Evolutionary conservation across 2,797 vertebrate genomes (phyloP), one percentile per base, ranked within the genome.

Genomic region (Neosilurus hyrtlii): DNA sequence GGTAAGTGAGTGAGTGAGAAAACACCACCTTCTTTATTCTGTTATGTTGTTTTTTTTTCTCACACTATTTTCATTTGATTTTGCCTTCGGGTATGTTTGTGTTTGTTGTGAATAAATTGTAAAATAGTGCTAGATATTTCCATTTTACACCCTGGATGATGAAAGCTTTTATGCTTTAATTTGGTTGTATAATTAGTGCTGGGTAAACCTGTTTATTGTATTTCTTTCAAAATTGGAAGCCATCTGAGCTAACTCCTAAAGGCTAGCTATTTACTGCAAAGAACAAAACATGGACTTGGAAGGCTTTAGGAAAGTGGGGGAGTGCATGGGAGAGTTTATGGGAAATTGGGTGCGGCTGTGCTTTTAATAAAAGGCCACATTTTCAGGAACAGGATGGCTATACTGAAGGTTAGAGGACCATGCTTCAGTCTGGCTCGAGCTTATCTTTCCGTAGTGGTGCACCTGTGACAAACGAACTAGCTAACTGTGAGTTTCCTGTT

Each of bases 401-500:
- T 54, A 56, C 66, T 68, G 59, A 85, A 83, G 73, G 81, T 65
- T 77, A 51, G 63, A 74, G 66, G 79, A 54, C 80, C 80, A 76
- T 80, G 81, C 74, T 86, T 81, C 68, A 73, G 63, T 86, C 78
- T 87, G 87, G 84, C 86, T 81, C 70, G 24, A 18, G 67, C 86
- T 88, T 88, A 88, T 88, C 87, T 86, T 62, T 62, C 30, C 67
- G 65, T 52, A 79, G 26, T 76, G 65, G 74, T 84, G 81, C 87
- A 87, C 87, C 86, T 86, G 87, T 84, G 83, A 87, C 84, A 85
- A 86, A 87, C 82, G 65, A 88, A 80, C 82, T 71, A 71, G 82
- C 81, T 86, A 84, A 84, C 83, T 86, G 78, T 79, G 81, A 75
- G 81, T 85, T 88, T 88, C 87, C 87, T 88, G 87, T 88, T 88